Conservation (phyloP, 2,113 vertebrate genomes). For the Tonatia bakeri region DNA sequence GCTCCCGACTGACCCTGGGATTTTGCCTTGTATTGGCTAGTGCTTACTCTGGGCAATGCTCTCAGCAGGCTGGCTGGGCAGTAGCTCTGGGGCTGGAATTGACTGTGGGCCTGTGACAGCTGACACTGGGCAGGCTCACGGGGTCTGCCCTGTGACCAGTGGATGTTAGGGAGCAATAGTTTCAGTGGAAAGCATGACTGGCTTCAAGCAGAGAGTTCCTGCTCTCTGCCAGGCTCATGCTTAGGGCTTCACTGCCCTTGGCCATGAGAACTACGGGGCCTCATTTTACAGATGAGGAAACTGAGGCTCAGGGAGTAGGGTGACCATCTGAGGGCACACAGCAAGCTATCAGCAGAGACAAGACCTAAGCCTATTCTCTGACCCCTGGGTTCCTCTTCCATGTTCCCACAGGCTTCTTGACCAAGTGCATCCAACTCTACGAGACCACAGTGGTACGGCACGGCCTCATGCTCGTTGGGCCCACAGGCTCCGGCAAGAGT, state of each 20-base stretch:
- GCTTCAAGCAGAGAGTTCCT: background rate
- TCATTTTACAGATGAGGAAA: background rate
- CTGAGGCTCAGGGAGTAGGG: background rate
- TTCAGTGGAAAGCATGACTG: background rate
- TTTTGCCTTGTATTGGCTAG: background rate
- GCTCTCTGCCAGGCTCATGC: background rate
- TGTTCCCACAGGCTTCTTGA: slow-evolving; percentile 86
- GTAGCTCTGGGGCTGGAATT: background rate
- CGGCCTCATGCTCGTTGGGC: slow-evolving; percentile 93
- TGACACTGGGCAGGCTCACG: background rate
- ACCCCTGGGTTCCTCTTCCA: background rate
- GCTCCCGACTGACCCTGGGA: background rate
- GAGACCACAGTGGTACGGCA: slow-evolving; percentile 92
- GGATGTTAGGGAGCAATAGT: background rate
- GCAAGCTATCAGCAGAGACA: background rate
- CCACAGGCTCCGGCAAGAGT: slow-evolving; percentile 92
- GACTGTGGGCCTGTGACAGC: background rate
- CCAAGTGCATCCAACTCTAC: slow-evolving; percentile 92
- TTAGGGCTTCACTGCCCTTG: background rate
- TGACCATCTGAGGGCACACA: background rate
- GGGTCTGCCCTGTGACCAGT: background rate
- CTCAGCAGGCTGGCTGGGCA: background rate
- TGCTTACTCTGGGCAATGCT: background rate
- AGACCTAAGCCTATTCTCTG: background rate
- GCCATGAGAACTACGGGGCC: background rate